These are phyloP conservation scores for Oscheius sp. DNA, from an alignment of 2,888 invertebrate genomes.

Conservation along the genomic window DNA sequence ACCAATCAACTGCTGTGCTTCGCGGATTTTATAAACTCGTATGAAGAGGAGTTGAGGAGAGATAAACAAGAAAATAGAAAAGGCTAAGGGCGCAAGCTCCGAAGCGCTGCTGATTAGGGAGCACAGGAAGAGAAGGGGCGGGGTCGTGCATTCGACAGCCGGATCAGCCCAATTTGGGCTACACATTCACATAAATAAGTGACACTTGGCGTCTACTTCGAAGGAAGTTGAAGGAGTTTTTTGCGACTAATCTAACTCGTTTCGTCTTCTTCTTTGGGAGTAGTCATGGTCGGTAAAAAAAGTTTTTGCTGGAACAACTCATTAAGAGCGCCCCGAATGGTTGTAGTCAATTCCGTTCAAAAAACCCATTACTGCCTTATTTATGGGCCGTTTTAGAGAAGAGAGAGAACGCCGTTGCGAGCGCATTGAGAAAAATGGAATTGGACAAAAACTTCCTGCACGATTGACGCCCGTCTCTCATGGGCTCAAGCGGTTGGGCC, in stretches of 20 bases:
- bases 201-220: slow-evolving; percentile 18
- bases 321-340: background rate
- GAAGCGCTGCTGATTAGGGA: slow-evolving; percentile 29
- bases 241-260: background rate
- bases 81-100: background rate
- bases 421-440: slow-evolving; percentile 2
- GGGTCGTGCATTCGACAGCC: slow-evolving; percentile 30
- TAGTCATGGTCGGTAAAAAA: background rate
- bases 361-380: background rate
- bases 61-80: slow-evolving; percentile 10
- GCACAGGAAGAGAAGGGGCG: slow-evolving; percentile 29
- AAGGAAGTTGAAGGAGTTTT: background rate
- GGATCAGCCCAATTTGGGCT: slow-evolving; percentile 29
- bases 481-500: background rate
- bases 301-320: background rate
- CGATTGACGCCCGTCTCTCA: background rate
- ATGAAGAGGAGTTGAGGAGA: background rate
- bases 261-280: background rate
- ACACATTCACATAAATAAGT: slow-evolving; percentile 26
- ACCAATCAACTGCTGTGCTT: background rate
- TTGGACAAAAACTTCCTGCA: slow-evolving; percentile 10
- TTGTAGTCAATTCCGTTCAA: background rate
- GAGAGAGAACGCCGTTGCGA: background rate
- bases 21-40: background rate
- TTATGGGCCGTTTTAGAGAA: background rate